Evolutionary conservation across 64 coral and sea anemone genomes (phyloP).

Genomic region (Montipora cactus): DNA sequence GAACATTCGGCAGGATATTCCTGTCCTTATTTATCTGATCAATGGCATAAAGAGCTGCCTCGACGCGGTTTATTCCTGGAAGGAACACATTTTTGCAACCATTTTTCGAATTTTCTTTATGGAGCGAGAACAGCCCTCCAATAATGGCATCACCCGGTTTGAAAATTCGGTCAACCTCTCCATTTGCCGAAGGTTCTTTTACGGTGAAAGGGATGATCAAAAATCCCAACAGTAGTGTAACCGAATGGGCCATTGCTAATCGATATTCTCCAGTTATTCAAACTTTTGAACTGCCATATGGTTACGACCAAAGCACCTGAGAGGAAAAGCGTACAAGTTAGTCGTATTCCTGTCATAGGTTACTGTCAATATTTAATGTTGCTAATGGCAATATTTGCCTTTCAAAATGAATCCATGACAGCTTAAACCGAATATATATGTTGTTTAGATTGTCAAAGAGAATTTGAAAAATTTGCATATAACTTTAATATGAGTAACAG

Average conservation of each 20-base stretch:
- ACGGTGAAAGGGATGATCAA: not conserved
- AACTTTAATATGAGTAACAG: too few relatives aligned
- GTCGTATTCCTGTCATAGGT: too few relatives aligned
- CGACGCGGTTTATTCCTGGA: constrained; percentile 55
- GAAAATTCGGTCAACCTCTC: constrained; percentile 20
- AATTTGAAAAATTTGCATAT: too few relatives aligned
- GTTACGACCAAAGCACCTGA: too few relatives aligned
- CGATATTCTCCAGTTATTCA: not conserved
- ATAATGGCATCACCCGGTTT: constrained; percentile 58
- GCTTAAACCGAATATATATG: too few relatives aligned
- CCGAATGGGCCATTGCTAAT: not conserved
- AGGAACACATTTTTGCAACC: constrained; percentile 30
- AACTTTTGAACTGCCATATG: too few relatives aligned
- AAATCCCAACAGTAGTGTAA: not conserved
- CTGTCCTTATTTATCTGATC: constrained; percentile 61
- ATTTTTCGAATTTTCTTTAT: not conserved
- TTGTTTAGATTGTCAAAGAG: too few relatives aligned
- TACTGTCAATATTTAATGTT: too few relatives aligned
- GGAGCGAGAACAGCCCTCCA: constrained; percentile 44
- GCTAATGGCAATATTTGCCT: too few relatives aligned
- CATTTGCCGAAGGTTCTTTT: not conserved
- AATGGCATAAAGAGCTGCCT: constrained; percentile 44
- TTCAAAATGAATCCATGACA: too few relatives aligned
- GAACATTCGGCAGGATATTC: constrained; percentile 45
- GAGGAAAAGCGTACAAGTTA: too few relatives aligned